These are phyloP conservation scores for Gadopsis bispinosus DNA, from an alignment of 2,797 vertebrate species.

Conservation along the genomic window DNA sequence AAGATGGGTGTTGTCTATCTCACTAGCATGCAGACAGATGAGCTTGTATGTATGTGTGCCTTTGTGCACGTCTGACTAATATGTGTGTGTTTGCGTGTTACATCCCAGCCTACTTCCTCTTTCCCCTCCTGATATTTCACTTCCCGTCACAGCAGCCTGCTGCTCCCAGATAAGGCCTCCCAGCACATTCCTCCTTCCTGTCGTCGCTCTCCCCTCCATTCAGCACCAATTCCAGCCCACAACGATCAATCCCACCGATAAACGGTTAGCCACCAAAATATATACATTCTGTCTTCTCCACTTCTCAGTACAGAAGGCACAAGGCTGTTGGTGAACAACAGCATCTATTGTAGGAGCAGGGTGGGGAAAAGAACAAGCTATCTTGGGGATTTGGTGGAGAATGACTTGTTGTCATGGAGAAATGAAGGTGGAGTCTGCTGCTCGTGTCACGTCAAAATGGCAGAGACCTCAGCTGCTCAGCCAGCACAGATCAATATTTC, in stretches of 20 bases:
- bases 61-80: conserved; percentile 17
- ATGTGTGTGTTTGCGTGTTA: conserved; percentile 46
- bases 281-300: conserved; percentile 47
- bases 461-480: conserved; percentile 32
- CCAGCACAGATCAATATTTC: conserved; percentile 28
- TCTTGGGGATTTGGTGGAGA: neutral
- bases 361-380: conserved; percentile 4
- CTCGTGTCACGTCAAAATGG: neutral
- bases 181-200: conserved; percentile 77
- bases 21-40: conserved; percentile 27
- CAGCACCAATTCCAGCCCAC: conserved; percentile 54
- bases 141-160: conserved; percentile 84
- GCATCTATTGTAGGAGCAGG: neutral
- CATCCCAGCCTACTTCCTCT: conserved; percentile 79
- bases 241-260: conserved; percentile 72
- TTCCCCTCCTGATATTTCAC: conserved; percentile 78
- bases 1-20: conserved; percentile 58
- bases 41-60: conserved; percentile 36
- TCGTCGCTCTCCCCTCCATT: conserved; percentile 51
- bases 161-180: conserved; percentile 84
- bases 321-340: conserved; percentile 5
- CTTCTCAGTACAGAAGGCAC: conserved; percentile 33
- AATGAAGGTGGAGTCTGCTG: conserved; percentile 8
- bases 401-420: conserved; percentile 4
- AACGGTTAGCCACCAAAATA: conserved; percentile 52